A percentile compares a stretch with the other conserved stretches of the same genome.
Conservation (phyloP, 1,140 invertebrate species). For the Elysia chlorotica region DNA sequence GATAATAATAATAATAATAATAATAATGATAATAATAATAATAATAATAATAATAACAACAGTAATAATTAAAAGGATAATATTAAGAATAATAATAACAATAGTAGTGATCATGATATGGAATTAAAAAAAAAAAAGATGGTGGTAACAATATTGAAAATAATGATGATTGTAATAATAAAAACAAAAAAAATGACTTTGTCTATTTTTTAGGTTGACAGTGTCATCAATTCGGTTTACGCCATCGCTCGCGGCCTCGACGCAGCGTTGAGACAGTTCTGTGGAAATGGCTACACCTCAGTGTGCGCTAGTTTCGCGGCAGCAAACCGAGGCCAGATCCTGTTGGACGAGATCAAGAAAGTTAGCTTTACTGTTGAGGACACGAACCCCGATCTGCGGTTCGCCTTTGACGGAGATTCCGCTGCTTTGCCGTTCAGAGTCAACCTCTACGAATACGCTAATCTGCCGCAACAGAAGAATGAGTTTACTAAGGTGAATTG, state of each 20-base stretch:
- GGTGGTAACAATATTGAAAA: neutral
- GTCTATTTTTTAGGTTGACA: conserved; percentile 11
- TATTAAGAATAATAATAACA: neutral
- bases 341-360: conserved; percentile 47
- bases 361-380: conserved; percentile 36
- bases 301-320: conserved; percentile 45
- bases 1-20: too few relatives aligned
- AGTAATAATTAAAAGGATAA: neutral
- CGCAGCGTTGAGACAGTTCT: conserved; percentile 41
- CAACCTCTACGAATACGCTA: too few relatives aligned
- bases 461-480: neutral
- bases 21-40: neutral
- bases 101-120: neutral
- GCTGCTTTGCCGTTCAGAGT: conserved; percentile 36
- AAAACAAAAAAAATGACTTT: conserved; percentile 3
- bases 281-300: conserved; percentile 40
- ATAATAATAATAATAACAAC: neutral
- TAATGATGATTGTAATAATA: neutral
- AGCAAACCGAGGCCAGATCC: conserved; percentile 29
- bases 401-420: conserved; percentile 33
- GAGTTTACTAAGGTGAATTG: too few relatives aligned
- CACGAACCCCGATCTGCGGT: conserved; percentile 13
- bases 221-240: conserved; percentile 46
- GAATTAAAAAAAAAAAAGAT: neutral
- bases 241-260: conserved; percentile 46